Evolutionary conservation across 2,113 vertebrate genomes (phyloP), one percentile per base, ranked within the genome.

Genomic region (Triplophysa rosa): DNA sequence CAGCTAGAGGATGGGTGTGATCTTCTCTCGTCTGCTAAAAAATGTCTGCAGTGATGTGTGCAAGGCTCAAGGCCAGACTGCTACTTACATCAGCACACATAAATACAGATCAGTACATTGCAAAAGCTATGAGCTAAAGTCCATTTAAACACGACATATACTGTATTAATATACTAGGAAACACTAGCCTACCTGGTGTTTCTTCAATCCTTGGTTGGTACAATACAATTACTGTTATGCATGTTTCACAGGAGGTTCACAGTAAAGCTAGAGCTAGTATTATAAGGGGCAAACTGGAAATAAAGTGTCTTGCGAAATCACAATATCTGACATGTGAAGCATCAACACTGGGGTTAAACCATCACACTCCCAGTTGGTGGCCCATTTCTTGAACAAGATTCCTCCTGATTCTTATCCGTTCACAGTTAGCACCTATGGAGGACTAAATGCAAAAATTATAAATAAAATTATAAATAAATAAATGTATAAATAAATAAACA

Each of bases 1-100:
- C 72, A 49, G 21, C 11, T 72, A 23, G 47, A 61, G n/a, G 40
- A 64, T 37, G 58, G 29, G 54, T 69, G 52, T n/a, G 3, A 61
- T 21, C 14, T 63, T 74, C 21, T 74, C 58, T 26, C 9, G 37
- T 23, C 37, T 63, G 72, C 26, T 74, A 56, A 74, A 63, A 40
- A 63, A 74, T 63, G 72, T 74, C 58, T 63, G 56, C 58, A 74
- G 58, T 74, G 58, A 74, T 74, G 40, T 61, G 72, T 74, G 23
- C 40, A 7, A 63, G 72, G 72, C 40, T 47, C 37, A 29, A 16
- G 45, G 71, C 71, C 71, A 74, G 58, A 0, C 40, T 74, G 49
- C 29, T 67, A 33, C 33, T 67, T 58, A 33, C 75, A 52, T 16
- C 64, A 77, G 63, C 63, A 77, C 14, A 21, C 47, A 77, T 77